Evolutionary conservation across 2,113 vertebrate species (phyloP).

Genomic region (Siphamia tubifer): DNA sequence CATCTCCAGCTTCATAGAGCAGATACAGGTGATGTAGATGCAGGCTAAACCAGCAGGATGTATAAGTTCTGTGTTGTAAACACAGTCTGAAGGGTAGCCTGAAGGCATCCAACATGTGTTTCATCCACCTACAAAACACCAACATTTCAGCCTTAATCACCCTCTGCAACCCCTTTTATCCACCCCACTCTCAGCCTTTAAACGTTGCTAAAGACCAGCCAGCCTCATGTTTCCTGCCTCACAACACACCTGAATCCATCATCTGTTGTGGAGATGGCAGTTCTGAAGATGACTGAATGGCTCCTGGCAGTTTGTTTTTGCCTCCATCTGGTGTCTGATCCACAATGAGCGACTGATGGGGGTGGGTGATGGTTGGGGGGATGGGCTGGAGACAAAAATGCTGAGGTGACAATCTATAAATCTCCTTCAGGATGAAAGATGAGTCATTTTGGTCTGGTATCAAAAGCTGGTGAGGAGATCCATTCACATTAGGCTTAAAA

Average conservation of each 20-base stretch:
- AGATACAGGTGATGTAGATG: too few species aligned
- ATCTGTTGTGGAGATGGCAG: constrained; percentile 60
- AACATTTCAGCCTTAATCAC: too few species aligned
- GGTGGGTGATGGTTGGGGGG: constrained; percentile 41
- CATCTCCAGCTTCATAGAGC: too few species aligned
- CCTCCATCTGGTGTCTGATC: constrained; percentile 86
- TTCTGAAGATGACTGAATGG: constrained; percentile 82
- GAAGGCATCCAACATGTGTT: too few species aligned
- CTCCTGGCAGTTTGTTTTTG: constrained; percentile 78
- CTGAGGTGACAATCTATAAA: constrained; percentile 83
- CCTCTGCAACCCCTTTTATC: too few species aligned
- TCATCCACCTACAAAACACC: too few species aligned
- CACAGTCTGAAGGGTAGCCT: too few species aligned
- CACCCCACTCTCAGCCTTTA: constrained; percentile 6
- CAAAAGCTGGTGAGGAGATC: constrained; percentile 33
- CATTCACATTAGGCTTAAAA: constrained; percentile 37
- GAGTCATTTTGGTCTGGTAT: constrained; percentile 42
- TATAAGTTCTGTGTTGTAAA: too few species aligned
- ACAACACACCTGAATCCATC: constrained; percentile 55
- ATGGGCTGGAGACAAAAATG: too few species aligned
- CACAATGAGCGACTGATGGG: constrained; percentile 30
- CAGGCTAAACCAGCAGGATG: too few species aligned
- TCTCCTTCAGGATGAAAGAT: constrained; percentile 78
- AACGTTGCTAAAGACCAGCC: constrained; percentile 24
- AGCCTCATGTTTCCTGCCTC: constrained; percentile 37